Evolutionary conservation across 1,140 invertebrate genomes (phyloP), one percentile per base, ranked within the genome.

Genomic region (Leguminivora glycinivorella): DNA sequence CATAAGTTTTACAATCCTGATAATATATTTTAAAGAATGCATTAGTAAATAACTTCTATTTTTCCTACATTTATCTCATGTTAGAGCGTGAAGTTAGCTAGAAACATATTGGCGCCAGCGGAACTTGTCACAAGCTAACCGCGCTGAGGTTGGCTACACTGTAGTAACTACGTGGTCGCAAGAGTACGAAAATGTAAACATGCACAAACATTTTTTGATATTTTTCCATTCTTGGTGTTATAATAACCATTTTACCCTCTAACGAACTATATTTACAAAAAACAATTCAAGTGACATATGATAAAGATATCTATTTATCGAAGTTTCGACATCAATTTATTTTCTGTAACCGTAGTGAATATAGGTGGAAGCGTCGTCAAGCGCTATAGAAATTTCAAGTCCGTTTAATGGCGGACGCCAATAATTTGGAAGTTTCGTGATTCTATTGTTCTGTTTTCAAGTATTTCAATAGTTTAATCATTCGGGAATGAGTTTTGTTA

Each of bases 351-450:
- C 78, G 81, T 78, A 82, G 89, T 91, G 88, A 91, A 91, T 71
- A 88, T 91, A 91, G 89, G 76, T 81, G 85, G 81, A 89, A 90
- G 89, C 89, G 87, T 86, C 83, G 83, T 83, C 85, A 87, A 90
- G 87, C 88, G 88, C 85, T 79, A 81, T 84, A 90, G 85, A 85
- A 52, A 85, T 85, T 87, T 85, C 82, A 84, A 88, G 85, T 86
- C 86, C 82, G 88, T 86, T 78, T 91, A 91, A 92, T 92, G 90
- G 90, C 90, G 90, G 90, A 91, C 88, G 88, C 86, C 83, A 90
- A 91, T 92, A 89, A 88, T 90, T 90, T 90, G 89, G 89, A 88
- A 89, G 86, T 89, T 89, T 91, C 83, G 89, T 91, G 89, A 87
- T 89, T 90, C 84, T 88, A 91, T 90, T 91, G 88, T 90, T 91